phyloP scores from a whole-genome alignment of 2,888 invertebrate genomes.

The Pachydiplax longipennis region DNA sequence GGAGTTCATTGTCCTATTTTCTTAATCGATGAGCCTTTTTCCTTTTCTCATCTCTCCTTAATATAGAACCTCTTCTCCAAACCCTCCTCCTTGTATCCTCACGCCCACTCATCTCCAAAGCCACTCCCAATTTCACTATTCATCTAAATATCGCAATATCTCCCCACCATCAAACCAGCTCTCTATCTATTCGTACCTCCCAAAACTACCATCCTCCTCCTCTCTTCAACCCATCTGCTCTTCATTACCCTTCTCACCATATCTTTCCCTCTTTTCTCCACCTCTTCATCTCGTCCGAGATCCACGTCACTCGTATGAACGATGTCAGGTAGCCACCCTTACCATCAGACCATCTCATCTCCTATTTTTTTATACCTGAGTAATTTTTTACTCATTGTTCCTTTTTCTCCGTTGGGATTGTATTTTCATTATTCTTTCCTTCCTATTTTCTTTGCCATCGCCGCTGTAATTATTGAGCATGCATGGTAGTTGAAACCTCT shows the following conservation, averaged over 20 bases:
- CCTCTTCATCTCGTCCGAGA: not conserved
- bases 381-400: constrained; percentile 20
- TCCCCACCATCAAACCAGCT: not conserved
- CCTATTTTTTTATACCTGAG: not conserved
- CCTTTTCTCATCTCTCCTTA: not conserved
- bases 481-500: constrained; percentile 40
- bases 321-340: constrained; percentile 26
- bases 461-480: constrained; percentile 39
- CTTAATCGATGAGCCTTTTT: constrained; percentile 15
- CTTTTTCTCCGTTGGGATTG: constrained; percentile 18
- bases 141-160: not conserved
- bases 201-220: not conserved
- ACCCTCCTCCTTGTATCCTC: not conserved
- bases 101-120: not conserved
- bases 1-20: constrained; percentile 35
- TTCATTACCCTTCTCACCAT: not conserved
- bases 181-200: not conserved
- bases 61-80: not conserved
- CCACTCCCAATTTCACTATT: not conserved
- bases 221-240: not conserved
- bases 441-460: constrained; percentile 33
- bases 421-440: constrained; percentile 37
- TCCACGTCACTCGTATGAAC: constrained; percentile 33
- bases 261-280: not conserved
- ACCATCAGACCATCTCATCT: not conserved